A percentile compares a stretch with the other conserved stretches of the same genome.
phyloP scores from a whole-genome alignment of 1,140 invertebrate genomes.

The Nautilus pompilius region DNA sequence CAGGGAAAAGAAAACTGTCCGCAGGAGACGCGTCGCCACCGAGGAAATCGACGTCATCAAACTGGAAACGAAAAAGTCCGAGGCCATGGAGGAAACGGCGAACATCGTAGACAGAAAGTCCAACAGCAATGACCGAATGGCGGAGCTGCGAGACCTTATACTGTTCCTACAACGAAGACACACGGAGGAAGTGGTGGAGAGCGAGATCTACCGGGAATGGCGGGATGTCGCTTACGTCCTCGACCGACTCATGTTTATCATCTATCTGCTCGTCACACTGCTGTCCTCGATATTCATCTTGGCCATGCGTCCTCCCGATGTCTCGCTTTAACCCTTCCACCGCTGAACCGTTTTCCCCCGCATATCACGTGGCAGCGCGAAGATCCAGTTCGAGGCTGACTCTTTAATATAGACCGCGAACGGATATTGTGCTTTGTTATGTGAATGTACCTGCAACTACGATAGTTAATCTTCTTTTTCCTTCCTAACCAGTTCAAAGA shows the following conservation, averaged over 20 bases:
- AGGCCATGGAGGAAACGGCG: neutral
- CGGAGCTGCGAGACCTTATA: constrained; percentile 27
- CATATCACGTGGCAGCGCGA: too few species aligned
- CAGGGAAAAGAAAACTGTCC: constrained; percentile 4
- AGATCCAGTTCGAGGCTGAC: too few species aligned
- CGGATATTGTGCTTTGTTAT: too few species aligned
- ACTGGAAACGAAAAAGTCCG: constrained; percentile 9
- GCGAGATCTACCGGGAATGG: constrained; percentile 57
- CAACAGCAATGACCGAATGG: constrained; percentile 12
- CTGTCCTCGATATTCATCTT: constrained; percentile 58
- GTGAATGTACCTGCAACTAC: too few species aligned
- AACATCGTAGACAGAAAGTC: constrained; percentile 5
- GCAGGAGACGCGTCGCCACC: constrained; percentile 16
- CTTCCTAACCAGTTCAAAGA: too few species aligned
- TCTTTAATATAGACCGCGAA: too few species aligned
- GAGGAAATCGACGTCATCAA: constrained; percentile 21
- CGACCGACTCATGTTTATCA: constrained; percentile 62
- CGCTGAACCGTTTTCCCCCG: too few species aligned
- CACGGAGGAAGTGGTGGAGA: constrained; percentile 27
- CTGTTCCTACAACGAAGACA: constrained; percentile 28
- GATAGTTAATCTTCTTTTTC: too few species aligned
- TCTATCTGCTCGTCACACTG: constrained; percentile 59
- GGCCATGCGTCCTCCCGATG: constrained; percentile 22
- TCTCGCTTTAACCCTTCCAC: neutral
- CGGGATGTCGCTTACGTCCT: constrained; percentile 59